A percentile compares a stretch with the other conserved stretches of the same genome.
These are phyloP conservation scores for Xenops minutus DNA, from an alignment of 2,797 vertebrate genomes.

Conservation along the genomic window DNA sequence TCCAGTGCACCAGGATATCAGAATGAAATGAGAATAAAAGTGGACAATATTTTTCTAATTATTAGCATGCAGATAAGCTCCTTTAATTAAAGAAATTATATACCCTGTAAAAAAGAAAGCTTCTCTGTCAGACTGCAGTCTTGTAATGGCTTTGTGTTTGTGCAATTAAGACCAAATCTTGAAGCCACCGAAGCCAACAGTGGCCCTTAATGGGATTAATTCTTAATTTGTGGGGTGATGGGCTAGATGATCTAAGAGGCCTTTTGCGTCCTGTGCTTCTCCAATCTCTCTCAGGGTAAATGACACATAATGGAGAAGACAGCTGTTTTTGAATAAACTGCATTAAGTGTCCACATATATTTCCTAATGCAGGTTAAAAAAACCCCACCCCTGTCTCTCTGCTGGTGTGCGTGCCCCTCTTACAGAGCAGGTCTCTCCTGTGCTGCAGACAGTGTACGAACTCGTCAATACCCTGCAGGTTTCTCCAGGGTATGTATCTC, in stretches of 20 bases:
- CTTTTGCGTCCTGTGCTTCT: neutral
- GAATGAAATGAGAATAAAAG: neutral
- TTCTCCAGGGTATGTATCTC: neutral
- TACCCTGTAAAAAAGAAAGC: neutral
- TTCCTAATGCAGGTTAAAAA: conserved; percentile 21
- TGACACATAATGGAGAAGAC: conserved; percentile 30
- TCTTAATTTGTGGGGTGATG: conserved; percentile 54
- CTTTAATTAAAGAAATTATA: conserved; percentile 53
- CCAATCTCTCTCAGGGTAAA: neutral
- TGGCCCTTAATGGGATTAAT: conserved; percentile 63
- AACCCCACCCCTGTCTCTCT: neutral
- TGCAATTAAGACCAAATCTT: conserved; percentile 47
- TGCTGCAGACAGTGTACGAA: neutral
- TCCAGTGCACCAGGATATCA: neutral
- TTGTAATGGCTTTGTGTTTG: conserved; percentile 38
- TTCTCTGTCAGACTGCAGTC: neutral
- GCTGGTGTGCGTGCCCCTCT: neutral
- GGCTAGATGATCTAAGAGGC: conserved; percentile 43
- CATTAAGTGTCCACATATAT: neutral
- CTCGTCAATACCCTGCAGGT: neutral
- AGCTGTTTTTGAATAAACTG: conserved; percentile 48
- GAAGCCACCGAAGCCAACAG: neutral
- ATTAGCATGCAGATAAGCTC: conserved; percentile 26
- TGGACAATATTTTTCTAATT: conserved; percentile 31
- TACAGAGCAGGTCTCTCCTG: neutral